phyloP scores from a whole-genome alignment of 1,140 invertebrate species.

The Leptonema lineaticorne region DNA sequence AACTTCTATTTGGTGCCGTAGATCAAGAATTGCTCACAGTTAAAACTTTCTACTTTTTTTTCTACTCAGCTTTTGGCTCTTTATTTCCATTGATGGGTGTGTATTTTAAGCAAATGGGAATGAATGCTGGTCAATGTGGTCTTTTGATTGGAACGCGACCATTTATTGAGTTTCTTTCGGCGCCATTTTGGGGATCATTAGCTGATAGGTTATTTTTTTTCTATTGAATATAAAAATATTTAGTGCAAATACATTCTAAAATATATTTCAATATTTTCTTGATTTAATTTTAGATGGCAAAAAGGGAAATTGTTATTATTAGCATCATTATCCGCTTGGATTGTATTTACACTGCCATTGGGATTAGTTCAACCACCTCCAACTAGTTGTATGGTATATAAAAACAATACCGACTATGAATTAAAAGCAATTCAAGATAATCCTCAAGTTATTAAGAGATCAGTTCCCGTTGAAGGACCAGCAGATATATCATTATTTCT shows the following conservation, averaged over 20 bases:
- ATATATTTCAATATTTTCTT: background rate
- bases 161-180: slow-evolving; percentile 96
- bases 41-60: slow-evolving; percentile 99
- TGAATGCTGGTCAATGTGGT: slow-evolving; percentile 95
- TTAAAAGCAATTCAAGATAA: slow-evolving; percentile 56
- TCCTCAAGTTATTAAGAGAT: slow-evolving; percentile 45
- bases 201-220: slow-evolving; percentile 72
- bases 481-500: slow-evolving; percentile 26
- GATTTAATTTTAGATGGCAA: slow-evolving; percentile 63
- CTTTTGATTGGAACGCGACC: slow-evolving; percentile 89
- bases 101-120: slow-evolving; percentile 98
- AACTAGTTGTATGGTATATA: slow-evolving; percentile 77
- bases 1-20: slow-evolving; percentile 78
- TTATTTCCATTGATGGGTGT: slow-evolving; percentile 97
- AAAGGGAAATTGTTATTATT: slow-evolving; percentile 86
- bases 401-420: slow-evolving; percentile 69
- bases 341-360: slow-evolving; percentile 93
- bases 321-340: slow-evolving; percentile 91
- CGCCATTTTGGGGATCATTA: slow-evolving; percentile 95
- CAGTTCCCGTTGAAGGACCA: slow-evolving; percentile 35
- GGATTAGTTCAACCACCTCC: slow-evolving; percentile 93
- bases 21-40: slow-evolving; percentile 90
- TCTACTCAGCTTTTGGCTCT: slow-evolving; percentile 98
- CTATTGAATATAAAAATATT: background rate
- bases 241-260: too few species aligned